Base-by-base conservation (phyloP, 2,113 vertebrate genomes). In the Phasianus colchicus region DNA sequence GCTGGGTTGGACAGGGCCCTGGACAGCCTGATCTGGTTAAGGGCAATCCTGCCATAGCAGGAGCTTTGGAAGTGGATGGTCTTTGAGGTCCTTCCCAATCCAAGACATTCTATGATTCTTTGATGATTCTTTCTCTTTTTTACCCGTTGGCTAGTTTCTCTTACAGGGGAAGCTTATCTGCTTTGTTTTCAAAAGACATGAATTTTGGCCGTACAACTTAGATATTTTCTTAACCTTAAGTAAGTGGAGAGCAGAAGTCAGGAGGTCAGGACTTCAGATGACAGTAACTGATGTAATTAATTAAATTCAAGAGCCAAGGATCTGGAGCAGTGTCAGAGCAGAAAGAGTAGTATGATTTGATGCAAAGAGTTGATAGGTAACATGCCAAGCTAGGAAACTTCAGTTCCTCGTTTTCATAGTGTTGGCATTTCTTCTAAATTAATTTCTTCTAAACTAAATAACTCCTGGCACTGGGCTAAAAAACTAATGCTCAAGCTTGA, bases 221-320 rank as follows among this genome's bases (percentile, higher is more conserved):
- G 18, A 19, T 83, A 38, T 80, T 88, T 92, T 89, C 43, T 89
- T 93, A 85, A 80, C 71, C 40, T 91, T 67, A 55, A 85, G 34
- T 16, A 42, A 25, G 17, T 83, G 60, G 38, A 79, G 7, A 89
- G 29, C 6, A 10, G 45, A 92, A 93, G 70, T 92, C 66, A 87
- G 32, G 30, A 60, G 50, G 47, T 87, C 76, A 89, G 82, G 92
- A 89, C 42, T 29, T 88, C 71, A 71, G 11, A 76, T 60, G 89
- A 65, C 55, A 85, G 83, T 85, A 89, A 60, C 1, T 61, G 45
- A 87, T 82, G 0, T 69, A 73, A 90, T 84, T 85, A 11, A 38
- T 77, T 13, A 82, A 38, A 91, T 89, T 91, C 91, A 77, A 38
- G 10, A 91, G 29, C 11, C 20, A 66, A 55, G 54, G 43, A 76